phyloP scores from a whole-genome alignment of 2,797 vertebrate genomes.

The Siniperca undulata region DNA sequence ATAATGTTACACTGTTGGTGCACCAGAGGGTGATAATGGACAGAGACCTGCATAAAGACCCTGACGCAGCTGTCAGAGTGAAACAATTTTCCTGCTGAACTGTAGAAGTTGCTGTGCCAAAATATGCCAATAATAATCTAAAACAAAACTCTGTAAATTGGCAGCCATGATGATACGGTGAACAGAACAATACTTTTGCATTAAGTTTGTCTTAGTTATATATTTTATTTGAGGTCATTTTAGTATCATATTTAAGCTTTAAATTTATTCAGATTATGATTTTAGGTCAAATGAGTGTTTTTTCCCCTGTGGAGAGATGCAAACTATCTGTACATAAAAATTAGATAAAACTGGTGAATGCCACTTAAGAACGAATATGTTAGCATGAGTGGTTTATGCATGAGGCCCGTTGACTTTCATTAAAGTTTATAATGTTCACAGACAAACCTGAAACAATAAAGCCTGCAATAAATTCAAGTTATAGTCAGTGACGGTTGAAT shows the following conservation, averaged over 20 bases:
- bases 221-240: neutral
- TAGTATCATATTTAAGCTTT: neutral
- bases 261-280: too few relatives aligned
- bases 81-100: neutral
- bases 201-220: too few relatives aligned
- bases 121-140: neutral
- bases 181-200: too few relatives aligned
- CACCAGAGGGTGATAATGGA: neutral
- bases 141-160: neutral
- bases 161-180: neutral
- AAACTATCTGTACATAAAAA: neutral
- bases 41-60: neutral
- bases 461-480: neutral
- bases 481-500: neutral
- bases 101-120: neutral
- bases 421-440: neutral
- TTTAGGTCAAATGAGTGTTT: neutral
- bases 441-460: constrained; percentile 6
- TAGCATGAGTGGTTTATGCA: neutral
- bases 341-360: neutral
- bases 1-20: neutral
- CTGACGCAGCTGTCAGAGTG: too few relatives aligned
- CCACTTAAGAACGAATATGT: neutral
- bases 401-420: neutral
- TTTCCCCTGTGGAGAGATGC: neutral